Evolutionary conservation across 2,797 vertebrate genomes (phyloP), one percentile per base, ranked within the genome.

Genomic region (Chiloscyllium punctatum): DNA sequence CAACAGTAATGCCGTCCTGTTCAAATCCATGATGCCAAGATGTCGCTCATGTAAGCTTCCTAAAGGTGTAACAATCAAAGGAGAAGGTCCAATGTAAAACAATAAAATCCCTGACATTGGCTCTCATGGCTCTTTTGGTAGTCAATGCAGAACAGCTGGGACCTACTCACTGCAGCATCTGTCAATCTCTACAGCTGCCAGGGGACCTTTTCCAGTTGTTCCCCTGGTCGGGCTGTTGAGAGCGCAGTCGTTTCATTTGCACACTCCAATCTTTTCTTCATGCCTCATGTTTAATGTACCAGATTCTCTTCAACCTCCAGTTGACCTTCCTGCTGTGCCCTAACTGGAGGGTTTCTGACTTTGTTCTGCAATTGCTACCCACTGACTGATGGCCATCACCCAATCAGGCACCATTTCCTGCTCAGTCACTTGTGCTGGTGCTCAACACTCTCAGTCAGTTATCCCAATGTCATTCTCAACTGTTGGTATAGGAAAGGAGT

Each of bases 121-220:
- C n/a, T 37, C 90, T 42, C n/a, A 51, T 68, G n/a, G 9, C 23
- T 92, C 33, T 9, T 37, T 68, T 37, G 8, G 69, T 25, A 69
- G 90, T 69, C 66, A 91, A n/a, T 18, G 33, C 88, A 69, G 90
- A 92, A 92, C 90, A 92, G 66, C 90, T 92, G 90, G 7, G 66
- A 21, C n/a, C 90, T 11, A 92, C 25, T 27, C 62, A 42, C 62
- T 8, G 30, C 37, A 69, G 69, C 90, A 68, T 92, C n/a, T 68
- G 90, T 92, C 90, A 69, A 92, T 92, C 23, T 66, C 62, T 92
- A 42, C 57, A 66, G 88, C 88, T 91, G 88, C 57, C 88, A 66
- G 16, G 88, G 53, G 62, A 68, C 62, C 11, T 92, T n/a, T n/a
- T 92, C 62, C 90, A 69, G 90, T 37, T 23, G 66, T 23, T 42